These are phyloP conservation scores for Phaedon cochleariae DNA, from an alignment of 2,888 invertebrate genomes.

Conservation along the genomic window DNA sequence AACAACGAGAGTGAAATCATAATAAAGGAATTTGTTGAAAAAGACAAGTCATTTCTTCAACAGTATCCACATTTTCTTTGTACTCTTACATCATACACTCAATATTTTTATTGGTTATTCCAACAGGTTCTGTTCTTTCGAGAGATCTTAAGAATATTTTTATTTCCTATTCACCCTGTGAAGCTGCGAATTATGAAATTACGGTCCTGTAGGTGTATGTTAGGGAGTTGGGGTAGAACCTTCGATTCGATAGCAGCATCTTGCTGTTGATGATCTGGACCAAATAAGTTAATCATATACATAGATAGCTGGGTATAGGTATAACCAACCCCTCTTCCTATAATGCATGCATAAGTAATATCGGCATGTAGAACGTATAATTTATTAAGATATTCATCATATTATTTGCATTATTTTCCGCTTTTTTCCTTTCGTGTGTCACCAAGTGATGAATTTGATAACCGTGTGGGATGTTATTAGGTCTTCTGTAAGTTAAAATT, in stretches of 20 bases:
- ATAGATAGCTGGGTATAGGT: constrained; percentile 37
- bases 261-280: constrained; percentile 47
- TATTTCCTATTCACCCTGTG: too few species aligned
- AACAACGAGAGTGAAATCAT: too few species aligned
- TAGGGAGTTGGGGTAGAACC: constrained; percentile 7
- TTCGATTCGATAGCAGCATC: constrained; percentile 35
- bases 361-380: constrained; percentile 31
- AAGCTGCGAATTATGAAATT: background rate
- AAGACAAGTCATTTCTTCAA: too few species aligned
- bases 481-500: background rate
- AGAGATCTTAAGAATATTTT: too few species aligned
- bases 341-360: constrained; percentile 45
- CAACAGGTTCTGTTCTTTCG: too few species aligned
- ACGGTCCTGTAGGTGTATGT: constrained; percentile 15
- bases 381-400: constrained; percentile 38
- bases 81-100: too few species aligned
- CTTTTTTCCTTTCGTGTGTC: constrained; percentile 15
- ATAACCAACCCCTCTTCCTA: constrained; percentile 42
- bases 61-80: too few species aligned
- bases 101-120: too few species aligned
- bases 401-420: constrained; percentile 20
- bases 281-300: constrained; percentile 52
- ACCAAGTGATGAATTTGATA: background rate
- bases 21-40: too few species aligned
- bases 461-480: background rate